A percentile compares a stretch with the other conserved stretches of the same genome.
phyloP scores from a whole-genome alignment of 2,888 invertebrate species.

The Unio pictorum region DNA sequence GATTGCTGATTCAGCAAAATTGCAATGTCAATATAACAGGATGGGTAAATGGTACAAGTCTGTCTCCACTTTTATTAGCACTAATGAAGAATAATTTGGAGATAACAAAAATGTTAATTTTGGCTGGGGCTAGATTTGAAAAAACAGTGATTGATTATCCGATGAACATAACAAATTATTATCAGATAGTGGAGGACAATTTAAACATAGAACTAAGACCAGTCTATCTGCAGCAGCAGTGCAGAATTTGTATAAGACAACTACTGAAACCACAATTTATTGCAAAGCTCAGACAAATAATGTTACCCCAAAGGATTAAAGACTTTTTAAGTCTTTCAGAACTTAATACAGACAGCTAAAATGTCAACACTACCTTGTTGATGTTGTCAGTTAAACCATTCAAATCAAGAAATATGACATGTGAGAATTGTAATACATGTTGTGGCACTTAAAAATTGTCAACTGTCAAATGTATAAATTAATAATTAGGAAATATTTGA shows the following conservation, averaged over 20 bases:
- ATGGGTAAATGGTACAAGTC: conserved; percentile 38
- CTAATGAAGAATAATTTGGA: conserved; percentile 43
- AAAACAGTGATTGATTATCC: conserved; percentile 40
- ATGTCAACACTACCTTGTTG: too few species aligned
- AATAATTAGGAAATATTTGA: too few species aligned
- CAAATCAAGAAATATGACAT: too few species aligned
- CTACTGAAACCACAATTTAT: conserved; percentile 47
- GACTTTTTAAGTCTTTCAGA: conserved; percentile 37
- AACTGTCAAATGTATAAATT: too few species aligned
- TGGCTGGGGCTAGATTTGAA: conserved; percentile 49
- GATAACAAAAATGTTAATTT: conserved; percentile 42
- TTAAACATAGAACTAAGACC: conserved; percentile 45
- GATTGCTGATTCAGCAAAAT: conserved; percentile 39
- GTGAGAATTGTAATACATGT: too few species aligned
- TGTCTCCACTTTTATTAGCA: conserved; percentile 47
- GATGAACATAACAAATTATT: conserved; percentile 39
- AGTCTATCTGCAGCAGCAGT: conserved; percentile 46
- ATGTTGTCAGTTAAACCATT: too few species aligned
- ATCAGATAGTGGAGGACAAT: conserved; percentile 38
- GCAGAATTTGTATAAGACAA: conserved; percentile 43
- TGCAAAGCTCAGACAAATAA: conserved; percentile 36
- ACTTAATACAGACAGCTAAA: conserved; percentile 7
- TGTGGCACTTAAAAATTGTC: too few species aligned
- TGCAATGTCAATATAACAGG: conserved; percentile 43
- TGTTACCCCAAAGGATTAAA: conserved; percentile 34